Evolutionary conservation across 2,113 vertebrate genomes (phyloP), one percentile per base, ranked within the genome.

Genomic region (Morone chrysops): DNA sequence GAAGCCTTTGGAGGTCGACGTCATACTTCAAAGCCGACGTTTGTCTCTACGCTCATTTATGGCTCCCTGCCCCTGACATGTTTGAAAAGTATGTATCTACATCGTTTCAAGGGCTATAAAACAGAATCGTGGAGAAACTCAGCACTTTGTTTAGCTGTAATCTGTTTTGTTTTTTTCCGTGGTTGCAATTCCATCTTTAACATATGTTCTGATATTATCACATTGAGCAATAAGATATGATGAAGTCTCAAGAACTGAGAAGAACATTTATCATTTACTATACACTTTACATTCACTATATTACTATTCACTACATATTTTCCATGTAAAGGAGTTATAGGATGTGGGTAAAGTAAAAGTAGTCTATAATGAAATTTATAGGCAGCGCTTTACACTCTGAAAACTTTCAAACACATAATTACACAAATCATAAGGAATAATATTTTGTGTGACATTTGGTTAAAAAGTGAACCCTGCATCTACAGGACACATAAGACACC

Each of bases 21-120:
- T 94, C 94, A 91, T 90, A 85, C 93, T 92, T 94, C 93, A 94
- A 93, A 94, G 91, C 77, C 59, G 78, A 70, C 83, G 56, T 90
- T 86, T 73, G 83, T 84, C 81, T 92, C 90, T 65, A 13, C 18
- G 71, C 69, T 89, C 78, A 73, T 92, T 92, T 88, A 86, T 75
- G 73, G 82, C 85, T 87, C 83, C 90, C 87, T 51, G 73, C 89
- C 72, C 85, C 88, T 93, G 91, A 94, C 93, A 90, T 94, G 93
- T 95, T 93, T 94, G 90, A 93, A 94, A 95, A 87, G 87, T 86
- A 81, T 90, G 88, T 92, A 93, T 94, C 92, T 89, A 92, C 89
- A 91, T 82, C 90, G 91, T 91, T 93, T 89, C 50, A 50, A 77
- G 68, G 87, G 78, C 84, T 89, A 70, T 93, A 94, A 31, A 94